Evolutionary conservation across 1,140 invertebrate genomes (phyloP).

Genomic region (Danaus melanippus): DNA sequence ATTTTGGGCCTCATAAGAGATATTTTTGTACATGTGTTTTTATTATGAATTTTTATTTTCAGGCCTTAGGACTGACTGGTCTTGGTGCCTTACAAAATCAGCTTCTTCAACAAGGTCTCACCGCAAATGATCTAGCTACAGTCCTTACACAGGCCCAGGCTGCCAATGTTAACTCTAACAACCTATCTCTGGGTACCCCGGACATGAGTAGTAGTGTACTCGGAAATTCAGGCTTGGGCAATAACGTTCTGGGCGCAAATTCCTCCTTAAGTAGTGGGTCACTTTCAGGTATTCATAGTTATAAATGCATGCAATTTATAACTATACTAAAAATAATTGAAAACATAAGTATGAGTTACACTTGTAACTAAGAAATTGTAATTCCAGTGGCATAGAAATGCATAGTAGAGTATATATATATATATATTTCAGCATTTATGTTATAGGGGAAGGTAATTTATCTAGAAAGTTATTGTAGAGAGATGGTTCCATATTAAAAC

Average conservation of each 20-base stretch:
- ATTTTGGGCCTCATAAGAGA: too few species aligned
- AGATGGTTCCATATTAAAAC: constrained; percentile 6
- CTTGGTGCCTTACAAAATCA: constrained; percentile 73
- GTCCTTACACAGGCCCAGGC: constrained; percentile 47
- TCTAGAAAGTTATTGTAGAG: constrained; percentile 1
- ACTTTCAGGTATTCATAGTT: constrained; percentile 39
- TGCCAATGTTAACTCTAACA: constrained; percentile 37
- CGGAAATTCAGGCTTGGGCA: constrained; percentile 31
- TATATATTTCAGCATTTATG: too few species aligned
- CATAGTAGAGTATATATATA: too few species aligned
- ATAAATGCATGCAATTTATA: not conserved
- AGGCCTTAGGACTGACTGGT: constrained; percentile 60
- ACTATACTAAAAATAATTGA: too few species aligned
- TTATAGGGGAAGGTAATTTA: not conserved
- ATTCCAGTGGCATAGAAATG: too few species aligned
- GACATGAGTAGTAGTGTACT: constrained; percentile 36
- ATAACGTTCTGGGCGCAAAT: constrained; percentile 40
- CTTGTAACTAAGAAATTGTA: too few species aligned
- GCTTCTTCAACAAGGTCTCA: constrained; percentile 67
- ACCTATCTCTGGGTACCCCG: constrained; percentile 27
- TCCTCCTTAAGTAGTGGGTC: constrained; percentile 44
- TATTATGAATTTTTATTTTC: constrained; percentile 18
- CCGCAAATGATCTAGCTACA: constrained; percentile 55
- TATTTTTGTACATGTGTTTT: not conserved
- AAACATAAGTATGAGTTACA: too few species aligned